Percentiles rank a stretch among this genome's conserved stretches.
These are phyloP conservation scores for Diadegma fenestrale DNA, from an alignment of 2,888 invertebrate species.

Conservation along the genomic window DNA sequence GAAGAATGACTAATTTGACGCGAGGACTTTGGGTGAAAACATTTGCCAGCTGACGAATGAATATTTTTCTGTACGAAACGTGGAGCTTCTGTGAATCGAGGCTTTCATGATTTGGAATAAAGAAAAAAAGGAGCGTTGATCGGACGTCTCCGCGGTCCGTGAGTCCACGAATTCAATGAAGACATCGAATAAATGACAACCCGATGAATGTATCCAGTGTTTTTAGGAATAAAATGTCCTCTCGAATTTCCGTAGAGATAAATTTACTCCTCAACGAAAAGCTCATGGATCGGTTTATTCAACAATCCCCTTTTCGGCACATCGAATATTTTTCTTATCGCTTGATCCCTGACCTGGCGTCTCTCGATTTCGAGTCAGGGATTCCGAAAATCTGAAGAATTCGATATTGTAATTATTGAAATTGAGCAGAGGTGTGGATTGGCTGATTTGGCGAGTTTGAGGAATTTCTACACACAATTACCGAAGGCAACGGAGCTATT, in stretches of 20 bases:
- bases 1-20: slow-evolving; percentile 35
- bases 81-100: not conserved
- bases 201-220: slow-evolving; percentile 23
- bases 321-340: slow-evolving; percentile 15
- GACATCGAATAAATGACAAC: not conserved
- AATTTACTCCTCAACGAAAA: not conserved
- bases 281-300: not conserved
- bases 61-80: not conserved
- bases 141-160: not conserved
- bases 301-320: not conserved
- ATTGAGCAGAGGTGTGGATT: not conserved
- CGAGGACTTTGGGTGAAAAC: slow-evolving; percentile 49
- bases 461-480: not conserved
- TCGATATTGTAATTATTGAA: not conserved
- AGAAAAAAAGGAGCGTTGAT: not conserved
- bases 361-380: not conserved
- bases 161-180: slow-evolving; percentile 3
- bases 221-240: not conserved
- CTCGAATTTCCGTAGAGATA: not conserved
- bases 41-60: slow-evolving; percentile 39
- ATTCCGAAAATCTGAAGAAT: not conserved
- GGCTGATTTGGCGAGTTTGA: not conserved
- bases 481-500: not conserved
- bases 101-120: not conserved
- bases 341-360: slow-evolving; percentile 2